phyloP scores from a whole-genome alignment of 2,113 vertebrate species.

The Prinia subflava region DNA sequence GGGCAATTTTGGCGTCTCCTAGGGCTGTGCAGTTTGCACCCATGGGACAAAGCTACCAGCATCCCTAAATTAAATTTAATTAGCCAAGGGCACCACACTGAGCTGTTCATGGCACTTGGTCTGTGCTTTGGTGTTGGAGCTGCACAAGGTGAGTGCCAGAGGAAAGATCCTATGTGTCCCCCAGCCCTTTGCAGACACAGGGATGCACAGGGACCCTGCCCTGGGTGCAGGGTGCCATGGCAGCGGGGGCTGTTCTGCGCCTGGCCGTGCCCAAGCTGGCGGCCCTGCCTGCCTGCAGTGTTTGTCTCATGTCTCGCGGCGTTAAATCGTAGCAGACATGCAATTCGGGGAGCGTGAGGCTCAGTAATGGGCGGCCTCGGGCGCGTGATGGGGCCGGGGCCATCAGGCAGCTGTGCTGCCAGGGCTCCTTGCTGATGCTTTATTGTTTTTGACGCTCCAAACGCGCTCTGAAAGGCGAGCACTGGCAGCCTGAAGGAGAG shows the following conservation, averaged over 20 bases:
- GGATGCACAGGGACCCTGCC: too few relatives aligned
- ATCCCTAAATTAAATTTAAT: constrained; percentile 10
- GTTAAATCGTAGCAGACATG: constrained; percentile 56
- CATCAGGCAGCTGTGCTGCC: background rate
- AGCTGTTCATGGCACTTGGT: background rate
- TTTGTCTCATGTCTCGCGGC: background rate
- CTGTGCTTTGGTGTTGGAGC: fast-evolving
- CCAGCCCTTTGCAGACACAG: background rate
- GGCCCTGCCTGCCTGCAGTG: background rate
- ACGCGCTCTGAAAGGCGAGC: background rate
- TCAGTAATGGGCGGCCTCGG: background rate
- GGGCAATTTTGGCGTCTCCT: background rate
- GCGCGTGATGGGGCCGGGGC: background rate
- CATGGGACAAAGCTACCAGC: background rate
- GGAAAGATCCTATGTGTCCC: background rate
- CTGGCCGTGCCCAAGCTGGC: fast-evolving
- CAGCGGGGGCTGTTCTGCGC: background rate
- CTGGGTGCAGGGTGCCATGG: background rate
- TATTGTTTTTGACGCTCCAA: constrained; percentile 47
- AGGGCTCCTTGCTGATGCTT: constrained; percentile 1
- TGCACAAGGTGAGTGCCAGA: background rate
- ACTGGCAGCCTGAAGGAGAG: background rate
- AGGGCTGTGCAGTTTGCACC: background rate
- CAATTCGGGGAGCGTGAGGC: constrained; percentile 17
- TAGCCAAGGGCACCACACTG: background rate